Percentiles rank a stretch among this genome's conserved stretches.
Conservation (phyloP, 1,140 invertebrate genomes). For the Habropoda laboriosa region DNA sequence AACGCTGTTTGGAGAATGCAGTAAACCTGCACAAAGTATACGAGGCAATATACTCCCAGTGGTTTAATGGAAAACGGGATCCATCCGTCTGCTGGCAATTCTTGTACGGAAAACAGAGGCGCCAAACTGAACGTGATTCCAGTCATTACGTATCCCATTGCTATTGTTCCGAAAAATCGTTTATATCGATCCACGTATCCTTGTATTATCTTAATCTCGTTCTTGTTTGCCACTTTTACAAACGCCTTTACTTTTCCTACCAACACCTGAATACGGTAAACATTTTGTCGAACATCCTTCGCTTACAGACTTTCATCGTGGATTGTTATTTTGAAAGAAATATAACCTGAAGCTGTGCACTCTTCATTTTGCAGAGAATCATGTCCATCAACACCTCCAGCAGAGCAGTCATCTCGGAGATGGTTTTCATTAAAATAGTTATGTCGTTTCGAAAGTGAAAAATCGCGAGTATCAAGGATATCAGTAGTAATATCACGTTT, state of each 20-base stretch:
- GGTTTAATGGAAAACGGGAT: constrained; percentile 68
- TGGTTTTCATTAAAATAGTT: constrained; percentile 47
- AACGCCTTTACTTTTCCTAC: constrained; percentile 46
- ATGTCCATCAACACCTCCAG: constrained; percentile 57
- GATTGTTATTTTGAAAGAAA: no score
- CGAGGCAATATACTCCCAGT: constrained; percentile 21
- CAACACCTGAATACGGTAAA: not conserved
- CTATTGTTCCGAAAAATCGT: constrained; percentile 26
- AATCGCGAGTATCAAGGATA: constrained; percentile 49
- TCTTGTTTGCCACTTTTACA: not conserved
- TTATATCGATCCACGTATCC: constrained; percentile 61
- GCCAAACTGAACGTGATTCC: constrained; percentile 30
- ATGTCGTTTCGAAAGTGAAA: constrained; percentile 49
- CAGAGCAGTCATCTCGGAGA: constrained; percentile 61
- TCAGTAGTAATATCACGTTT: constrained; percentile 34
- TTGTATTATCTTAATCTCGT: constrained; percentile 45
- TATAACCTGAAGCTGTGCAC: constrained; percentile 53
- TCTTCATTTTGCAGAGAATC: constrained; percentile 49
- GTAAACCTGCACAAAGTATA: constrained; percentile 64
- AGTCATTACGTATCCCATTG: constrained; percentile 2
- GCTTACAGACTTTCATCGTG: no score
- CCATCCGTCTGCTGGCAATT: constrained; percentile 58
- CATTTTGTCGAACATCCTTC: no score
- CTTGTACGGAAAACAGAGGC: not conserved
- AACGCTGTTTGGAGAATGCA: constrained; percentile 60